Base-by-base conservation (phyloP, 1,140 invertebrate genomes). In the Neocloeon triangulifer region DNA sequence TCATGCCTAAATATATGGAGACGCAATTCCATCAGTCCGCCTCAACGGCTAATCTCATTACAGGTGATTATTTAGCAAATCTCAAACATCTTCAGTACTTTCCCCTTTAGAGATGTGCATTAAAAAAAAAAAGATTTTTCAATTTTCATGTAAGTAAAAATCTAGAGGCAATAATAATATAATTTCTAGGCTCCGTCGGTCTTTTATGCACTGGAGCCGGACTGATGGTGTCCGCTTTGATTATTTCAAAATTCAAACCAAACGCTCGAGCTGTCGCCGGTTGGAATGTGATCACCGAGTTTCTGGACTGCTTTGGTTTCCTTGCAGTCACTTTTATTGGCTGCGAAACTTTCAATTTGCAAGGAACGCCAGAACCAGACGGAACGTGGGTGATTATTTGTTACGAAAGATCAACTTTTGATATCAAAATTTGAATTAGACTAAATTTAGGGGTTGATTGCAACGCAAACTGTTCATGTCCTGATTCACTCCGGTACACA, bases 1-100 rank as follows among this genome's bases (percentile, higher is more conserved):
- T 73, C 40, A 61, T 73, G 48, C 73, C 73, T 1, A 77, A 77
- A 44, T 78, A 76, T 35, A 71, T 77, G 31, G 73, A 77, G 49
- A 67, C 65, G 0, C 70, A 75, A 45, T 78, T 74, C 43, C 61
- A 66, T 37, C 67, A 74, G 40, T 72, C 73, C 9, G 69, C 73
- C 2, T 68, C 69, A 1, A 59, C 60, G 1, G 70, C 73, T 1
- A 67, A 66, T 17, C 47, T 73, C 30, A 65, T 73, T 5, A 73
- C 70, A 28, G 73, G 73, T 49, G 43, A 38, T 21, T 17, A 8
- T 13, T n/a, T 29, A 12, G 8, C n/a, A 7, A 29, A 29, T 9
- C 16, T 7, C 16, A 8, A 7, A 7, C 8, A 8, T 12, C n/a
- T n/a, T n/a, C 16, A 9, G 16, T 9, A 7, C 7, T 9, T 13